Percentiles rank a stretch among this genome's conserved stretches.
phyloP scores from a whole-genome alignment of 2,797 vertebrate genomes.

The Girardinus metallicus region DNA sequence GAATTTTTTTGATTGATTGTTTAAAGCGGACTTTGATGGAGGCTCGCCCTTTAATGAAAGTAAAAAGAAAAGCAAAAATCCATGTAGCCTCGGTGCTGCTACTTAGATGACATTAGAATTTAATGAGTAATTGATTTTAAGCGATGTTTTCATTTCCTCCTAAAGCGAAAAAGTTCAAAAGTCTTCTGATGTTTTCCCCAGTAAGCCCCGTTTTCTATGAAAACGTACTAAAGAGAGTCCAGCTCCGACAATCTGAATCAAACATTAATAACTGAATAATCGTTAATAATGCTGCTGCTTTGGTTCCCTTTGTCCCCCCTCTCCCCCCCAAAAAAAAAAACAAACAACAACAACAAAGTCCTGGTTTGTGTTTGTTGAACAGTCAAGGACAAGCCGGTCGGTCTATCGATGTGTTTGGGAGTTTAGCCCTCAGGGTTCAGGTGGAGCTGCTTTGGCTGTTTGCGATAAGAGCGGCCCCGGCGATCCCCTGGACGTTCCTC shows the following conservation, averaged over 20 bases:
- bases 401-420: slow-evolving; percentile 64
- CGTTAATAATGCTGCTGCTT: slow-evolving; percentile 23
- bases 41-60: slow-evolving; percentile 3
- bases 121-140: slow-evolving; percentile 14
- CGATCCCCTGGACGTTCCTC: slow-evolving; percentile 66
- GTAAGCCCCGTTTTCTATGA: neutral
- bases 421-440: slow-evolving; percentile 67
- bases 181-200: slow-evolving; percentile 5
- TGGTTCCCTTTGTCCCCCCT: slow-evolving; percentile 25
- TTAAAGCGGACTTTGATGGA: neutral
- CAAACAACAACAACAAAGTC: slow-evolving; percentile 17
- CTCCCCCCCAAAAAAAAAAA: slow-evolving; percentile 6
- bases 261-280: slow-evolving; percentile 10
- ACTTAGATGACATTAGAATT: slow-evolving; percentile 5
- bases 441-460: slow-evolving; percentile 66
- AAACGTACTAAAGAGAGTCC: neutral
- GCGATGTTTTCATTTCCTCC: slow-evolving; percentile 5
- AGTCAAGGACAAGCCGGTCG: slow-evolving; percentile 67
- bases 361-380: slow-evolving; percentile 23
- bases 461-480: slow-evolving; percentile 70
- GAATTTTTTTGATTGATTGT: slow-evolving; percentile 1
- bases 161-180: slow-evolving; percentile 4
- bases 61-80: slow-evolving; percentile 2
- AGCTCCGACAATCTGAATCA: slow-evolving; percentile 1
- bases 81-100: neutral